Evolutionary conservation across 2,113 vertebrate genomes (phyloP), one percentile per base, ranked within the genome.

Genomic region (Emydura subglobosa): DNA sequence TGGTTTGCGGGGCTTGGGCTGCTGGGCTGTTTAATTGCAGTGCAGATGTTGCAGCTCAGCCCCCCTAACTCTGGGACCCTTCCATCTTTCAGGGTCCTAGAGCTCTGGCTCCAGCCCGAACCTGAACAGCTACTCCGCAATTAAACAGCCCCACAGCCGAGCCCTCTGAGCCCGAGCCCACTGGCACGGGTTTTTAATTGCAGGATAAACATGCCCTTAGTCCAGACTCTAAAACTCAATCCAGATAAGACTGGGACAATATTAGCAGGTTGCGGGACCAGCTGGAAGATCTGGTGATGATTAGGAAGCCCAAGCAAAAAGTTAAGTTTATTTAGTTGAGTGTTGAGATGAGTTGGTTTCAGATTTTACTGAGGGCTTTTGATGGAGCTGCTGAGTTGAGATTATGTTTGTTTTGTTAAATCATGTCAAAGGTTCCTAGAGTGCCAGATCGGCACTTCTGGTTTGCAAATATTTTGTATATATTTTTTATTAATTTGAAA

Each of bases 381-480:
- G 57, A 27, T 83, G 89, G 81, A 96, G n/a, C 50, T 95, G 65
- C 85, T 89, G 78, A 39, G 1, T 80, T 83, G 89, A 89, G 83
- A 91, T 91, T 78, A 81, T 97, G 95, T 97, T 96, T 95, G 29
- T 93, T 95, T 85, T 89, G 88, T 93, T 96, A 89, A n/a, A 93
- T 96, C 57, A 51, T 72, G 84, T 95, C 89, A 92, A 42, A 93
- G 90, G 89, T 93, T 65, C 89, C 95, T 91, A 84, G 24, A 93
- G 90, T 80, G 39, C 72, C 92, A 57, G 84, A 0, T 85, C 74
- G 90, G 87, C 88, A 80, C 90, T 89, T 83, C 51, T 94, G 96
- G 92, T 68, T 82, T 95, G 92, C 83, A 96, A 88, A 95, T 89
- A 85, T 59, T 49, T 72, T 80, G 24, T 89, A 65, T 88, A 87